A percentile compares a stretch with the other conserved stretches of the same genome.
Evolutionary conservation across 2,888 invertebrate genomes (phyloP).

Genomic region (Andrena camellia): DNA sequence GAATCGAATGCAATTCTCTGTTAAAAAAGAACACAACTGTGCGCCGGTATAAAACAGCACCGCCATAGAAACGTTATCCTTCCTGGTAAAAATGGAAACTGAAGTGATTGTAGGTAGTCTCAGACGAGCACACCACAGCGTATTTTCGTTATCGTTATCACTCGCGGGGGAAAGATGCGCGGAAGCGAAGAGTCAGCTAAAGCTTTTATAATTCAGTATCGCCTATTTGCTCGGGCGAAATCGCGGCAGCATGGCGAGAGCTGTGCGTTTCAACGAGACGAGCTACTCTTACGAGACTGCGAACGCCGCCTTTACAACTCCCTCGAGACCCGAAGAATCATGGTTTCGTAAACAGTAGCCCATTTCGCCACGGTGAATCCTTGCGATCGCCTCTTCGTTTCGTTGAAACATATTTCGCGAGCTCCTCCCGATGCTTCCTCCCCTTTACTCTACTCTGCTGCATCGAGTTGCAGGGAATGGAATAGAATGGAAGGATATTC

Average conservation of each 20-base stretch:
- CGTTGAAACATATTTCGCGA: neutral
- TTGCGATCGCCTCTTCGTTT: slow-evolving; percentile 17
- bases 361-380: slow-evolving; percentile 49
- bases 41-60: neutral
- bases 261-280: slow-evolving; percentile 35
- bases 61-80: no score
- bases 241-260: slow-evolving; percentile 36
- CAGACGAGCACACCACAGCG: no score
- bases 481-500: neutral
- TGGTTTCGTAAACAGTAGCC: slow-evolving; percentile 62
- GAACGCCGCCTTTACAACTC: slow-evolving; percentile 56
- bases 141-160: slow-evolving; percentile 18
- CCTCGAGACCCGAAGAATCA: slow-evolving; percentile 50
- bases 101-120: no score
- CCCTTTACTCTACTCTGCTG: neutral
- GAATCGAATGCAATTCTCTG: neutral
- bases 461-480: neutral
- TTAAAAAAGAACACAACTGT: neutral
- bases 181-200: neutral
- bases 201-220: slow-evolving; percentile 42
- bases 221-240: slow-evolving; percentile 37
- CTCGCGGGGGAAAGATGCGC: neutral
- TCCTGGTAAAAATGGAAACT: neutral
- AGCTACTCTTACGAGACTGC: slow-evolving; percentile 39
- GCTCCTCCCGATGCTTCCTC: neutral